These are phyloP conservation scores for Mythimna impura DNA, from an alignment of 2,888 invertebrate species.

Conservation along the genomic window DNA sequence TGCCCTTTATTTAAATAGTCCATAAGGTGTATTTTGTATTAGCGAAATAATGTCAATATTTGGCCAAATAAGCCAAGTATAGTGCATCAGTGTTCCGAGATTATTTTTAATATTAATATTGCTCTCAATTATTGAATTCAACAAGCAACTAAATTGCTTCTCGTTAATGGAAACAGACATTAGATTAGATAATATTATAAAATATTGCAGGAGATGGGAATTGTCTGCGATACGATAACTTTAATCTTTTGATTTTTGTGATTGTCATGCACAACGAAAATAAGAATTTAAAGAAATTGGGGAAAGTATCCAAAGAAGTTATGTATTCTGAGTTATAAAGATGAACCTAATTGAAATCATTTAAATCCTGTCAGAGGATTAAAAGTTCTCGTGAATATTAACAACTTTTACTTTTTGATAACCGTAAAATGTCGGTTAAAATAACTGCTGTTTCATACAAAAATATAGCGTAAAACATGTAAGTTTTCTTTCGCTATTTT, in stretches of 20 bases:
- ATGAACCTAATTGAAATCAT: constrained; percentile 1
- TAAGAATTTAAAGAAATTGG: not conserved
- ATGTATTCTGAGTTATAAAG: not conserved
- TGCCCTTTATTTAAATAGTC: no score
- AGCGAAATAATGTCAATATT: not conserved
- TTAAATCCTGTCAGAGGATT: not conserved
- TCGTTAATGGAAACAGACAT: not conserved
- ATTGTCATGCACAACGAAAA: not conserved
- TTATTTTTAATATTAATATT: not conserved
- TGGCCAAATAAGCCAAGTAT: not conserved
- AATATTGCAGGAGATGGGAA: no score
- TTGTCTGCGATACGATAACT: no score
- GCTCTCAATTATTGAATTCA: not conserved
- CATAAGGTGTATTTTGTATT: no score
- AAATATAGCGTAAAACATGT: no score
- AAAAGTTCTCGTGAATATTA: constrained; percentile 7
- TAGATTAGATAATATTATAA: no score
- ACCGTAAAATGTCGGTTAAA: no score
- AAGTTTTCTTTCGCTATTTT: not conserved
- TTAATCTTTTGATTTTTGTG: not conserved
- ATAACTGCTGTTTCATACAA: not conserved
- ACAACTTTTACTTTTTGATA: no score
- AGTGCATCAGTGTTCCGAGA: no score
- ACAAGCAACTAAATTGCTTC: not conserved
- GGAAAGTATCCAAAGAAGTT: not conserved